These are phyloP conservation scores for Gymnogyps californianus DNA, from an alignment of 2,113 vertebrate species.

Conservation along the genomic window DNA sequence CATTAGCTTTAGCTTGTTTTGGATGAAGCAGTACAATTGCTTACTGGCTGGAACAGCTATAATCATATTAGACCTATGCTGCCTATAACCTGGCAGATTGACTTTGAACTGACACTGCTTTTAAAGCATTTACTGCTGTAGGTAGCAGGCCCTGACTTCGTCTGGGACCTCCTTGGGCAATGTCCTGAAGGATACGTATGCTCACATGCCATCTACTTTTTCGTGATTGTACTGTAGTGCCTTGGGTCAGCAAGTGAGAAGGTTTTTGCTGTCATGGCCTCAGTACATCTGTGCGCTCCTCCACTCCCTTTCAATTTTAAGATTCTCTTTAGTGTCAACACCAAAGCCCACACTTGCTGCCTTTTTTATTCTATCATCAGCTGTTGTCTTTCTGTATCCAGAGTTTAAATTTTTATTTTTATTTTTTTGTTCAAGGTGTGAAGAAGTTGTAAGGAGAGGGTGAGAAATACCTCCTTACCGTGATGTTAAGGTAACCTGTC, in stretches of 20 bases:
- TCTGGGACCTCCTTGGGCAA: not conserved
- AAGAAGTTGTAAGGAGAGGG: not conserved
- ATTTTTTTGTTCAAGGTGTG: not conserved
- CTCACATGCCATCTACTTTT: not conserved
- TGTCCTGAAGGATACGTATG: not conserved
- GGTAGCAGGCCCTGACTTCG: not conserved
- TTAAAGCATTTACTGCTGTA: not conserved
- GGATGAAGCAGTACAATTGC: not conserved
- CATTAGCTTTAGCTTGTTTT: not conserved
- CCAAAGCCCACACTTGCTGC: not conserved
- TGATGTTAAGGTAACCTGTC: not conserved
- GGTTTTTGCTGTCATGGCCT: not conserved
- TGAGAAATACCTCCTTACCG: not conserved
- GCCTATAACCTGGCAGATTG: not conserved
- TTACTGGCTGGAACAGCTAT: not conserved
- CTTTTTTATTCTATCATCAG: not conserved
- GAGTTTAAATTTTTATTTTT: not conserved
- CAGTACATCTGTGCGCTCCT: not conserved
- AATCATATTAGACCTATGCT: not conserved
- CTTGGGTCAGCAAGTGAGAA: not conserved
- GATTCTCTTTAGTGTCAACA: not conserved
- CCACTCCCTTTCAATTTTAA: not conserved
- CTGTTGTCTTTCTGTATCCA: not conserved
- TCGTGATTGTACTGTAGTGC: accelerated
- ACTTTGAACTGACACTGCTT: not conserved